Evolutionary conservation across 2,888 invertebrate genomes (phyloP).

Genomic region (Zeuzera pyrina): DNA sequence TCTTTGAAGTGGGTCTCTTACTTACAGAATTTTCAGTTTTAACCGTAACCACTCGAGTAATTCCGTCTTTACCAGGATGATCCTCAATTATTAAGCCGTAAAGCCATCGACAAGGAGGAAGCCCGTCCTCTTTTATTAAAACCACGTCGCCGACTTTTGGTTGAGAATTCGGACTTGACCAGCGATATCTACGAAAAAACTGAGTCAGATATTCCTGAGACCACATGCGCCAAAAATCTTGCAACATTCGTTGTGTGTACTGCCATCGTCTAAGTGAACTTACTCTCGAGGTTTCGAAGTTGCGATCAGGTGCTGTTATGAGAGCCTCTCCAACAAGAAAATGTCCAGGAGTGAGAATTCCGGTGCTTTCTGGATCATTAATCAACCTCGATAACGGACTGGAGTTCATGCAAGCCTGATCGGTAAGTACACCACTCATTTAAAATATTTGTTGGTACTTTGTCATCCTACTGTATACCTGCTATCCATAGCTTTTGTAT

Average conservation of each 20-base stretch:
- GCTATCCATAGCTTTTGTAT: constrained; percentile 11
- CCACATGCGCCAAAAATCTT: constrained; percentile 6
- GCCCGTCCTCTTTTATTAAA: constrained; percentile 6
- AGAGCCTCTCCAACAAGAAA: constrained; percentile 18
- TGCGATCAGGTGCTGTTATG: constrained; percentile 8
- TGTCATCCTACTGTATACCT: constrained; percentile 9
- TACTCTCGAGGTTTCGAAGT: constrained; percentile 10
- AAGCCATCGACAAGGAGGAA: constrained; percentile 6
- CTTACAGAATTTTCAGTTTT: constrained; percentile 1
- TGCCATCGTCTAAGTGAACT: constrained; percentile 8
- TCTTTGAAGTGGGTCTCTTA: constrained; percentile 7
- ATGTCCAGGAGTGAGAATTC: constrained; percentile 16
- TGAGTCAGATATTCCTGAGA: constrained; percentile 6
- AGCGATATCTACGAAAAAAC: constrained; percentile 4
- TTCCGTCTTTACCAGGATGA: constrained; percentile 3
- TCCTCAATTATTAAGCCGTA: constrained; percentile 3
- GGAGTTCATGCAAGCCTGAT: constrained; percentile 8
- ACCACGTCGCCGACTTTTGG: constrained; percentile 5
- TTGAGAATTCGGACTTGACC: too few species aligned
- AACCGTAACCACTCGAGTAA: constrained; percentile 4
- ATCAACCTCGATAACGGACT: constrained; percentile 3
- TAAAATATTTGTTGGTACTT: too few species aligned
- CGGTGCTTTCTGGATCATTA: constrained; percentile 8
- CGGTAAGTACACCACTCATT: too few species aligned
- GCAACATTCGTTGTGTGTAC: constrained; percentile 2